Conservation (phyloP, 1,140 invertebrate genomes). For the Pseudomyrmex concolor region DNA sequence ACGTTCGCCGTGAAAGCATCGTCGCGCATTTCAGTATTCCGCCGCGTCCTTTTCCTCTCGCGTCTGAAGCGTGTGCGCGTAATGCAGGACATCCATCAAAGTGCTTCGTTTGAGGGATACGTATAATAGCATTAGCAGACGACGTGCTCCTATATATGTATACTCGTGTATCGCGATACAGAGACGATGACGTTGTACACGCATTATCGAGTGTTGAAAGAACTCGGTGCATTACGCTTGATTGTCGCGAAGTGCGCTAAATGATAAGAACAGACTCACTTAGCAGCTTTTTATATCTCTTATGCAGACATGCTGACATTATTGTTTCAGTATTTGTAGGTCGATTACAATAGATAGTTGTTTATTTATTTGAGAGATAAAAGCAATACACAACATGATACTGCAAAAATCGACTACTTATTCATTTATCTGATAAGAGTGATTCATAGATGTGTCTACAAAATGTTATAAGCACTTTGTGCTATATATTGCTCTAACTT, state of each 20-base stretch:
- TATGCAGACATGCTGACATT: too few relatives aligned
- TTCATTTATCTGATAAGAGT: too few relatives aligned
- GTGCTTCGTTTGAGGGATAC: slow-evolving; percentile 12
- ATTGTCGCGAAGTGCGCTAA: not conserved
- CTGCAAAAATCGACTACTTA: too few relatives aligned
- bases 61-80: slow-evolving; percentile 23
- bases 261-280: too few relatives aligned
- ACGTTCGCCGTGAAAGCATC: not conserved
- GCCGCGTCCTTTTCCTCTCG: not conserved
- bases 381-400: too few relatives aligned
- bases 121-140: slow-evolving; percentile 35
- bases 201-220: slow-evolving; percentile 20
- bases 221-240: not conserved
- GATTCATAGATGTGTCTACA: not conserved
- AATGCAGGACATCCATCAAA: slow-evolving; percentile 53
- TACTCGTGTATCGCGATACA: not conserved
- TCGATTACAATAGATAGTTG: too few relatives aligned
- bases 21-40: slow-evolving; percentile 5
- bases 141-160: not conserved
- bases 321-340: too few relatives aligned
- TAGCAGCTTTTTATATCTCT: too few relatives aligned
- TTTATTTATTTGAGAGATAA: too few relatives aligned
- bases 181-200: not conserved
- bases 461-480: too few relatives aligned
- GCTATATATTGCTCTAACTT: not conserved